phyloP scores from a whole-genome alignment of 2,113 vertebrate species.

The Petaurus breviceps region DNA sequence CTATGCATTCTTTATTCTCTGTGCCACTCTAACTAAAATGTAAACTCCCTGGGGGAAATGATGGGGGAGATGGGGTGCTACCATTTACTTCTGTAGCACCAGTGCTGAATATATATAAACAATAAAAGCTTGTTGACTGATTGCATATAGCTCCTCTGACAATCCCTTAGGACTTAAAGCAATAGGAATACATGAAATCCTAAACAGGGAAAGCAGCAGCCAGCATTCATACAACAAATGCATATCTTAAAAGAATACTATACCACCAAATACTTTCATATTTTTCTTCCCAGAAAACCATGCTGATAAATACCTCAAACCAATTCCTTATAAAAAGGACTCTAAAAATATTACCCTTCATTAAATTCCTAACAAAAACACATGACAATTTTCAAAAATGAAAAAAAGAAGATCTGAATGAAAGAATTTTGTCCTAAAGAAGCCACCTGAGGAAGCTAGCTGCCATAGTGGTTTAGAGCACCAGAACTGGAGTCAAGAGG shows the following conservation, averaged over 20 bases:
- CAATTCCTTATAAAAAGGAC: background rate
- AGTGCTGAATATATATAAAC: background rate
- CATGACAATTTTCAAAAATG: conserved; percentile 1
- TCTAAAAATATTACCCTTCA: background rate
- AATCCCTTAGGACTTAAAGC: background rate
- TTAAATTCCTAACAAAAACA: conserved; percentile 20
- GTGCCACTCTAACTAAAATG: background rate
- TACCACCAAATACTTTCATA: background rate
- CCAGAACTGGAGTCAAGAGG: background rate
- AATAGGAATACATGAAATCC: background rate
- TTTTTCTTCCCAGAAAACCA: background rate
- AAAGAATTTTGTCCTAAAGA: background rate
- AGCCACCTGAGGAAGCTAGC: background rate
- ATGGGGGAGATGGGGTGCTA: background rate
- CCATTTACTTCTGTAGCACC: background rate
- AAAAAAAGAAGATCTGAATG: background rate
- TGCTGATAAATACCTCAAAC: background rate
- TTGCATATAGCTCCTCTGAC: background rate
- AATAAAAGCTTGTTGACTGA: background rate
- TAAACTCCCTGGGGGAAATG: background rate
- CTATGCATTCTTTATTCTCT: background rate
- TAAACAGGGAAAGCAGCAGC: background rate
- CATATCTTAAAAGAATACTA: background rate
- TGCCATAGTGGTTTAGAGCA: background rate
- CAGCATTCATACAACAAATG: background rate